Conservation (phyloP, 2,113 vertebrate genomes). For the Menidia beryllina region DNA sequence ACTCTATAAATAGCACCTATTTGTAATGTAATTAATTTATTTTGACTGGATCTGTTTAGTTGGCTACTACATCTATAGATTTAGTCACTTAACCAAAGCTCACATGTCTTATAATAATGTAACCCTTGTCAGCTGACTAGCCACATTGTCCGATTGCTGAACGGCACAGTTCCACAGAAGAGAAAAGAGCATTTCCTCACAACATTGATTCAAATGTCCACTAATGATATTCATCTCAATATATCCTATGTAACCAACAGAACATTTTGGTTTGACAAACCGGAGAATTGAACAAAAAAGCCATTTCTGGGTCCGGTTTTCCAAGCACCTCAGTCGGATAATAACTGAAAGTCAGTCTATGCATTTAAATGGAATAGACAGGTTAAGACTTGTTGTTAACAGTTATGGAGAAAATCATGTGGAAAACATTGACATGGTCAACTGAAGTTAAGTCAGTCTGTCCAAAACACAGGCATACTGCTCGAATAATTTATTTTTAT, state of each 20-base stretch:
- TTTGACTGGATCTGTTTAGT: too few relatives aligned
- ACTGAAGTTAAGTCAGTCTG: not conserved
- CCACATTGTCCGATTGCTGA: not conserved
- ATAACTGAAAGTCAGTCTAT: constrained; percentile 20
- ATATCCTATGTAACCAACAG: not conserved
- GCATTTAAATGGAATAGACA: constrained; percentile 17
- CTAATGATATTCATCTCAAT: constrained; percentile 2
- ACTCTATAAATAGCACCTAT: too few relatives aligned
- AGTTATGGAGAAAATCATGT: constrained; percentile 3
- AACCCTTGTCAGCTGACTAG: not conserved
- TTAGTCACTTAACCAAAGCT: too few relatives aligned
- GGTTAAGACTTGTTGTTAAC: constrained; percentile 28
- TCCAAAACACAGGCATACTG: not conserved
- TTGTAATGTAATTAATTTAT: too few relatives aligned
- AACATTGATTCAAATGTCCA: constrained; percentile 28
- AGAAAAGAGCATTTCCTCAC: constrained; percentile 8
- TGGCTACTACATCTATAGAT: too few relatives aligned
- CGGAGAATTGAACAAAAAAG: not conserved
- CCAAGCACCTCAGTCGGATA: constrained; percentile 16
- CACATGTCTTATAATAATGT: too few relatives aligned
- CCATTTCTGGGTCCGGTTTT: not conserved
- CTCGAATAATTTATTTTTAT: not conserved
- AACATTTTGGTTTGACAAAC: not conserved
- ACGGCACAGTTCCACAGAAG: constrained; percentile 1
- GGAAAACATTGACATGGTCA: constrained; percentile 12